Evolutionary conservation across 1,140 invertebrate genomes (phyloP).

Genomic region (Trissolcus basalis): DNA sequence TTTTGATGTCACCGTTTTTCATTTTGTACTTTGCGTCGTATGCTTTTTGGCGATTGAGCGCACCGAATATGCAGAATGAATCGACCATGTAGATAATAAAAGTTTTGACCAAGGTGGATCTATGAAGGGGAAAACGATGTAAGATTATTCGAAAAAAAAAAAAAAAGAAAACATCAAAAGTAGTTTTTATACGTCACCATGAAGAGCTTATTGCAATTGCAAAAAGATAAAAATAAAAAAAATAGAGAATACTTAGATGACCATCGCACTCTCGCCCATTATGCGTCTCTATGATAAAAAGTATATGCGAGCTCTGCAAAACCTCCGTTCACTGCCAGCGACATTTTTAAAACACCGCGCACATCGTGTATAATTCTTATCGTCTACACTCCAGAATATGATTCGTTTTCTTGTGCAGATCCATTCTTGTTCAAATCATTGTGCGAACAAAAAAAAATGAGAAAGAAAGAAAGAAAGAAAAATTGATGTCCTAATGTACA

Average conservation of each 20-base stretch:
- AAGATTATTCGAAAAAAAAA: constrained; percentile 4
- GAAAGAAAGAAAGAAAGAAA: background rate
- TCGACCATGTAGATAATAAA: constrained; percentile 34
- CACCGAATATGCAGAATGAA: constrained; percentile 28
- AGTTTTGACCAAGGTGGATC: constrained; percentile 31
- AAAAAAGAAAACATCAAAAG: constrained; percentile 32
- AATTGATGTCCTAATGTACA: constrained; percentile 29
- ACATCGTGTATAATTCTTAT: constrained; percentile 18
- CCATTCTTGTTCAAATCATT: constrained; percentile 34
- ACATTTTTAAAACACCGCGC: constrained; percentile 3
- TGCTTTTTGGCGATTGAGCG: too few relatives aligned
- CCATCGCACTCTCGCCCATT: constrained; percentile 4
- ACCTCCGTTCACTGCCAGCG: background rate
- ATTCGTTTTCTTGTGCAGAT: constrained; percentile 46
- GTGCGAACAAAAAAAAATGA: background rate
- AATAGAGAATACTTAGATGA: constrained; percentile 24
- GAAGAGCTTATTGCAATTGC: constrained; percentile 48
- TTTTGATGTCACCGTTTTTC: background rate
- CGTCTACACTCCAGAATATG: constrained; percentile 10
- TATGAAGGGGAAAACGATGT: constrained; percentile 23
- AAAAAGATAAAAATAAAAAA: constrained; percentile 3
- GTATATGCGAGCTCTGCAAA: background rate
- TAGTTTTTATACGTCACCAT: constrained; percentile 57
- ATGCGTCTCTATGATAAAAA: constrained; percentile 15
- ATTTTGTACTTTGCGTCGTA: background rate